Percentiles rank a stretch among this genome's conserved stretches.
Conservation (phyloP, 2,797 vertebrate species). For the Ptychadena robeensis region DNA sequence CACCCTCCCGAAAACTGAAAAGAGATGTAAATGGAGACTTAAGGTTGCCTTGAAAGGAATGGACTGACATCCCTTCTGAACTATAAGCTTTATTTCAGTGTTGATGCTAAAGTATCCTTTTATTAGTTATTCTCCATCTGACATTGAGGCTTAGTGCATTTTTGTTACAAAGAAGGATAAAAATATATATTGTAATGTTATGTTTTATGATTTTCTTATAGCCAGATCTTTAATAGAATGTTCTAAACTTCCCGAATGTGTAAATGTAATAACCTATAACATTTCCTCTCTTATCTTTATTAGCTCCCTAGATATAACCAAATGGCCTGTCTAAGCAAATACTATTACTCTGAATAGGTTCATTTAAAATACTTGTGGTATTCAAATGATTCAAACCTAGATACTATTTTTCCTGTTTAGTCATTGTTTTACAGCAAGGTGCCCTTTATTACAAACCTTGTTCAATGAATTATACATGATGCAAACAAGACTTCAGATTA, state of each 20-base stretch:
- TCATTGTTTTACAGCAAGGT: conserved; percentile 49
- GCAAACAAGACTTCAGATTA: conserved; percentile 34
- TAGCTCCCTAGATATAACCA: background rate
- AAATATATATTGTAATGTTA: background rate
- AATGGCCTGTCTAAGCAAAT: conserved; percentile 1
- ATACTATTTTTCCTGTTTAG: conserved; percentile 23
- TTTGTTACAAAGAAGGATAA: background rate
- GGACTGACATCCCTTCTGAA: too few relatives aligned
- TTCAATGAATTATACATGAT: conserved; percentile 47
- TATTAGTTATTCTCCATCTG: too few relatives aligned
- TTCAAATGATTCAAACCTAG: conserved; percentile 12
- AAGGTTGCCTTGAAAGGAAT: too few relatives aligned
- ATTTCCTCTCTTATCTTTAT: background rate
- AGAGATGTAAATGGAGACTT: too few relatives aligned
- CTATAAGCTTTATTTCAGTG: too few relatives aligned
- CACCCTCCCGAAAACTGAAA: too few relatives aligned
- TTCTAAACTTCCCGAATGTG: background rate
- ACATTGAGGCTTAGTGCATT: background rate
- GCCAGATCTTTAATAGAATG: background rate
- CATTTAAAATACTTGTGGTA: conserved; percentile 12
- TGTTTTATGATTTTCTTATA: background rate
- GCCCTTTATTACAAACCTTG: conserved; percentile 45
- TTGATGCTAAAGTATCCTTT: too few relatives aligned
- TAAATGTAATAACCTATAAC: background rate
- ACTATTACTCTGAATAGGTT: conserved; percentile 4